Conservation (phyloP, 2,113 vertebrate genomes). For the Poeciliopsis turrubarensis region DNA sequence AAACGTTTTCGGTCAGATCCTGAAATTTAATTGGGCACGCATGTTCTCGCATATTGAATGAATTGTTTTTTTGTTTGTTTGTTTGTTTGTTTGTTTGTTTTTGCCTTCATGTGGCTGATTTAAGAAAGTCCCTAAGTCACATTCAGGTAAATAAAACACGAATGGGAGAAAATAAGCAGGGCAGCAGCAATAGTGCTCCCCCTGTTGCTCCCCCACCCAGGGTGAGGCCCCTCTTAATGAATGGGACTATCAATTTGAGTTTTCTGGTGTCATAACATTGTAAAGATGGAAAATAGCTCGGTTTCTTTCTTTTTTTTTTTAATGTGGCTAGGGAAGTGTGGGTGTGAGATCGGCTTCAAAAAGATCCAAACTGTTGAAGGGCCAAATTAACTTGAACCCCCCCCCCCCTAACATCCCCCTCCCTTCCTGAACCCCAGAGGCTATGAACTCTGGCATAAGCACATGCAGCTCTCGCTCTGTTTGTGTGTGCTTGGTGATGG, state of each 20-base stretch:
- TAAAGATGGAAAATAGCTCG: constrained; percentile 51
- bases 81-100: no score
- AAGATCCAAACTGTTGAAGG: constrained; percentile 78
- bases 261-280: constrained; percentile 21
- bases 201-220: background rate
- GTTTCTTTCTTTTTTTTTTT: constrained; percentile 1
- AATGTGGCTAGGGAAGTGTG: constrained; percentile 18
- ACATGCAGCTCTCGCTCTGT: constrained; percentile 58
- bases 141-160: no score
- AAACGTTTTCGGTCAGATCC: no score
- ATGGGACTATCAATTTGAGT: background rate
- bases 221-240: background rate
- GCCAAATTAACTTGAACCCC: constrained; percentile 78
- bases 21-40: no score
- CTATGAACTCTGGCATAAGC: constrained; percentile 73
- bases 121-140: no score
- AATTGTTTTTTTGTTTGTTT: no score
- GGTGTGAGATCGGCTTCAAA: constrained; percentile 67
- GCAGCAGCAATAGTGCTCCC: background rate
- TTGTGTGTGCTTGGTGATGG: constrained; percentile 12
- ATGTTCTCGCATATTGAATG: no score
- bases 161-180: background rate
- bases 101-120: no score
- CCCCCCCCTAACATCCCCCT: constrained; percentile 14
- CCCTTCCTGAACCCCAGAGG: constrained; percentile 69